Base-by-base conservation (phyloP, 2,113 vertebrate species). In the Ranitomeya variabilis region DNA sequence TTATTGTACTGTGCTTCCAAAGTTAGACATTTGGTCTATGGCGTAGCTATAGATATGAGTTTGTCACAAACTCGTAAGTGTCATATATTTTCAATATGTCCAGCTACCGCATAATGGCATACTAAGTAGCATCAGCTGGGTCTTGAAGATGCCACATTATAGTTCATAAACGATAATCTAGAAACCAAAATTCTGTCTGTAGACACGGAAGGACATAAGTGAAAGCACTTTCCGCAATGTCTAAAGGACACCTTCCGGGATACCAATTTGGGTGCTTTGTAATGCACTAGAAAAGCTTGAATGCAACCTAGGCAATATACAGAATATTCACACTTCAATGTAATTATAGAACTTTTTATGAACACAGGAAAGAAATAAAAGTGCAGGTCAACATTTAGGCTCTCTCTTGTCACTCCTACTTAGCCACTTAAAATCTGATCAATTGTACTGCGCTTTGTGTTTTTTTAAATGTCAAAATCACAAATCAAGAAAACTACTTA, bases 61-160 rank as follows among this genome's bases (percentile, higher is more conserved):
- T 67, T 57, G 2, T 54, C 45, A 23, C 14, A 80, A 66, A 37
- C 52, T n/a, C 11, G 37, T 74, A 11, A 85, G 14, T n/a, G 54
- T 80, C 51, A 67, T 15, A 54, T 71, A 84, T 55, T 84, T 69
- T 84, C 9, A 54, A 62, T 80, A 80, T 71, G 67, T 54, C 77
- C 64, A 55, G 64, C 45, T 67, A 57, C 16, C 23, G 18, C 26
- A 71, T 67, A 23, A 87, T 81, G 77, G 31, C 52, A 87, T 59
- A 54, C 59, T 71, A 81, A 57, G 51, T 66, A 45, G 23, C n/a
- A 23, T 77, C 45, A 57, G 64, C 51, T 80, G 51, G 21, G 62
- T 55, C 62, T 23, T n/a, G 23, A 23, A 87, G 86, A 81, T 55
- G 86, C 86, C 77, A 87, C 77, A 71, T 79, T 55, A 79, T 51